These are phyloP conservation scores for Ormyrus rosae DNA, from an alignment of 2,888 invertebrate genomes.

Conservation along the genomic window DNA sequence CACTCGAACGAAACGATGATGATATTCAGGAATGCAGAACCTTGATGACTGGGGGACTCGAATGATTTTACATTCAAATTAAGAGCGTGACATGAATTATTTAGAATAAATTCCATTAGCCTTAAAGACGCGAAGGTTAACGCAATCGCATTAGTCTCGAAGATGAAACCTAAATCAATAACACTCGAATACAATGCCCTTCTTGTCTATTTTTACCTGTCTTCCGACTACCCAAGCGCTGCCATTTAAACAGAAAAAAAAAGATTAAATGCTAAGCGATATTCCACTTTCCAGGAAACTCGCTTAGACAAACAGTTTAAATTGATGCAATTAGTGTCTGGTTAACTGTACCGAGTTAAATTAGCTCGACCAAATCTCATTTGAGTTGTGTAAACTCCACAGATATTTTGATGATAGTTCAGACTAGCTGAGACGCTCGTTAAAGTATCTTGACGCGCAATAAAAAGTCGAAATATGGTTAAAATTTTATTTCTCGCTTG, in stretches of 20 bases:
- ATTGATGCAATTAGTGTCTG: slow-evolving; percentile 7
- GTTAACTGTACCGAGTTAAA: slow-evolving; percentile 13
- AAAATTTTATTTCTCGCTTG: too few species aligned
- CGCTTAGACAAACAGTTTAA: background rate
- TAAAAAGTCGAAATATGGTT: too few species aligned
- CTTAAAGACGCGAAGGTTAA: slow-evolving; percentile 16
- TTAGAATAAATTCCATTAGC: slow-evolving; percentile 47
- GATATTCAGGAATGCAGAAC: slow-evolving; percentile 44
- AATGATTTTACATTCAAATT: slow-evolving; percentile 51
- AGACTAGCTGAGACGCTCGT: too few species aligned
- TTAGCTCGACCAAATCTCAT: slow-evolving; percentile 26
- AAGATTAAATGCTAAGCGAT: background rate
- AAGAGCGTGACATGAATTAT: slow-evolving; percentile 45
- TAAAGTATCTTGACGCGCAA: too few species aligned
- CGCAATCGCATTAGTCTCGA: slow-evolving; percentile 30
- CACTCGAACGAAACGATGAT: background rate
- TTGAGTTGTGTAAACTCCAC: slow-evolving; percentile 3
- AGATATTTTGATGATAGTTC: slow-evolving; percentile 9
- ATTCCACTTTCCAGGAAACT: background rate
- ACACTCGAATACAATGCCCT: too few species aligned
- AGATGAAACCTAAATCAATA: slow-evolving; percentile 35
- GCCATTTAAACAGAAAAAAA: background rate
- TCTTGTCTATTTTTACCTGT: background rate
- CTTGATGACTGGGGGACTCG: background rate
- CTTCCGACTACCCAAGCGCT: background rate